phyloP scores from a whole-genome alignment of 1,140 invertebrate genomes.

The Acromyrmex echinatior region DNA sequence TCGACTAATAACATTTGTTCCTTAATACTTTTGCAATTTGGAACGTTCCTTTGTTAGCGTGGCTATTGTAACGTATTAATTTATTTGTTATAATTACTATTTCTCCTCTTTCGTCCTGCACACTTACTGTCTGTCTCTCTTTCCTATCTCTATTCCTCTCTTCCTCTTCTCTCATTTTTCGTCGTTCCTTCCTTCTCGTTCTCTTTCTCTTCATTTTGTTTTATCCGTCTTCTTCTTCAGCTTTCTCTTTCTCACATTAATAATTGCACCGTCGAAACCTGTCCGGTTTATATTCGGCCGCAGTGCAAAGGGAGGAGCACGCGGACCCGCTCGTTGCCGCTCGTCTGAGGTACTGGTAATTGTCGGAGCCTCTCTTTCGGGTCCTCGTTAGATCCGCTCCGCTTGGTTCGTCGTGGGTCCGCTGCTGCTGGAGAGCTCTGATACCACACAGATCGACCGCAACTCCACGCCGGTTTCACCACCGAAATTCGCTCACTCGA shows the following conservation, averaged over 20 bases:
- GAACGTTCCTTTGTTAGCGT: too few relatives aligned
- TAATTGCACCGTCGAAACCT: constrained; percentile 80
- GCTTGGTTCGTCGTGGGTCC: constrained; percentile 51
- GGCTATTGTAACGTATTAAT: neutral
- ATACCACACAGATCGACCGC: constrained; percentile 69
- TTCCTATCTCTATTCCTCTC: constrained; percentile 47
- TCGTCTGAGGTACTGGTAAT: constrained; percentile 73
- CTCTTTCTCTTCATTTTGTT: constrained; percentile 19
- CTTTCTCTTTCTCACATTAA: constrained; percentile 77
- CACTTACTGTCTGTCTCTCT: neutral
- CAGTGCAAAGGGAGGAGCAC: constrained; percentile 65
- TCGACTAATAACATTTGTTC: too few relatives aligned
- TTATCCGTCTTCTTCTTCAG: constrained; percentile 2
- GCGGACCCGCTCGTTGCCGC: constrained; percentile 67
- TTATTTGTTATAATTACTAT: constrained; percentile 2
- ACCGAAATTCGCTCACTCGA: constrained; percentile 50
- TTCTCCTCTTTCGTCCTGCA: neutral
- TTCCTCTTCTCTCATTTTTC: constrained; percentile 47
- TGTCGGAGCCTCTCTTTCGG: constrained; percentile 69
- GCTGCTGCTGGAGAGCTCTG: constrained; percentile 23
- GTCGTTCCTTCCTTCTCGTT: constrained; percentile 17
- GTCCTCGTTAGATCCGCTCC: constrained; percentile 68
- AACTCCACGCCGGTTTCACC: constrained; percentile 27
- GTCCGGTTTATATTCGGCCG: constrained; percentile 75
- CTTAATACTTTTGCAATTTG: too few relatives aligned